Evolutionary conservation across 2,113 vertebrate genomes (phyloP).

Genomic region (Pimephales promelas): DNA sequence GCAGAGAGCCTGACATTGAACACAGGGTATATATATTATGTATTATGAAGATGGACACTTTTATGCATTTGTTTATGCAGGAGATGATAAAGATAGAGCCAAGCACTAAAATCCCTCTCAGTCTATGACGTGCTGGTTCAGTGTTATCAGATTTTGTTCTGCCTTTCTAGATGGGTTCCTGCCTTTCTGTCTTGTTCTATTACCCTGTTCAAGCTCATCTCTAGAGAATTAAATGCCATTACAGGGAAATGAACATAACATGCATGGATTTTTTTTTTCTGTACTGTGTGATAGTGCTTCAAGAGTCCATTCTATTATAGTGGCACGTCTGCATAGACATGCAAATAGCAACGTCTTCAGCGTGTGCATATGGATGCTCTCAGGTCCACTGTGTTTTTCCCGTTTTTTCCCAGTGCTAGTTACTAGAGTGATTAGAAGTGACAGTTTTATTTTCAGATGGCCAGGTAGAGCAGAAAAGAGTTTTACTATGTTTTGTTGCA

Average conservation of each 20-base stretch:
- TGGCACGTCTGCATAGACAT: constrained; percentile 35
- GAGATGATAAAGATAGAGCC: constrained; percentile 53
- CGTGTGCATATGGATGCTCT: constrained; percentile 60
- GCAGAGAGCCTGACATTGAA: constrained; percentile 63
- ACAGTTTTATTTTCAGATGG: constrained; percentile 62
- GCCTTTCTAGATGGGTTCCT: constrained; percentile 13
- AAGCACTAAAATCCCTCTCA: constrained; percentile 8
- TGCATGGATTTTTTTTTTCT: constrained; percentile 30
- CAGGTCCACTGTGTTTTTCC: constrained; percentile 43
- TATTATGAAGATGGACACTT: constrained; percentile 52
- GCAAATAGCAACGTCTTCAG: constrained; percentile 41
- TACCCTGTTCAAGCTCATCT: neutral
- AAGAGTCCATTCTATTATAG: constrained; percentile 39
- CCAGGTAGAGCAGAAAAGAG: constrained; percentile 49
- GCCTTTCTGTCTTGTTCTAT: constrained; percentile 27
- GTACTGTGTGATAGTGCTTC: constrained; percentile 20
- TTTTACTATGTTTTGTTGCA: constrained; percentile 32
- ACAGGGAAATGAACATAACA: constrained; percentile 34
- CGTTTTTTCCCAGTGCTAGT: constrained; percentile 47
- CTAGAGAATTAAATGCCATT: constrained; percentile 14
- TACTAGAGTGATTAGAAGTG: constrained; percentile 56
- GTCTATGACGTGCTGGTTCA: constrained; percentile 18
- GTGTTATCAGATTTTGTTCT: constrained; percentile 40
- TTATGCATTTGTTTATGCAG: constrained; percentile 60
- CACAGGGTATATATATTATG: constrained; percentile 60